Base-by-base conservation (phyloP, 2,888 invertebrate species). In the Cremastinae sp. region DNA sequence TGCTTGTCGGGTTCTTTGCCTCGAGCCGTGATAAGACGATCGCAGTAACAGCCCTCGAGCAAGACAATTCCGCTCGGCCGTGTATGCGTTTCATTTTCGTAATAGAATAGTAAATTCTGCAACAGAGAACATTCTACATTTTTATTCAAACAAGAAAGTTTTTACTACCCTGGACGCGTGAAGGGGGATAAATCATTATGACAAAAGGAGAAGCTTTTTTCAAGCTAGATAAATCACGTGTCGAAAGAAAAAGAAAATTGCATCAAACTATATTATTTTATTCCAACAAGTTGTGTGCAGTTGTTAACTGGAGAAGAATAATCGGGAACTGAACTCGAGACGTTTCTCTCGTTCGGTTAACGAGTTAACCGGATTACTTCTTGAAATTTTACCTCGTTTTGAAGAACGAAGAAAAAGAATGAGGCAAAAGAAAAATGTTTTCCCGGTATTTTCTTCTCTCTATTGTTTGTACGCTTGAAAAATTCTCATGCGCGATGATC, bases 61-160 rank as follows among this genome's bases (percentile, higher is more conserved):
- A 97, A 91, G 18, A 97, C 92, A 14, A 97, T 94, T 0, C 97
- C 97, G 0, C 95, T 95, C 0, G 97, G 97, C 37, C 95, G 91
- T 16, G 92, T 92, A 83, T 94, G 94, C 85, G 93, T 92, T 86
- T 97, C 97, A 62, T 94, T 95, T 87, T 97, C 97, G 90, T 96
- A 97, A 91, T 97, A 97, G 90, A 97, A 97, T 82, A 97, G 90
- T 84, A 97, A 90, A 90, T 97, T 97, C 95, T 97, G 93, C 41
- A 92, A 93, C 55, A 75, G 51, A 3, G 10, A 55, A 10, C 12
- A 35, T 39, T 16, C 9, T 10, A 8, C 0, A 22, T 22, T 51
- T 20, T 2, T 2, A 51, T 51, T 49, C 9, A 16, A 18, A 9
- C 41, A 41, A n/a, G 9, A n/a, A 2, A 20, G 1, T 45, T 12